phyloP scores from a whole-genome alignment of 2,888 invertebrate genomes.

The Eristalinus sepulchralis region DNA sequence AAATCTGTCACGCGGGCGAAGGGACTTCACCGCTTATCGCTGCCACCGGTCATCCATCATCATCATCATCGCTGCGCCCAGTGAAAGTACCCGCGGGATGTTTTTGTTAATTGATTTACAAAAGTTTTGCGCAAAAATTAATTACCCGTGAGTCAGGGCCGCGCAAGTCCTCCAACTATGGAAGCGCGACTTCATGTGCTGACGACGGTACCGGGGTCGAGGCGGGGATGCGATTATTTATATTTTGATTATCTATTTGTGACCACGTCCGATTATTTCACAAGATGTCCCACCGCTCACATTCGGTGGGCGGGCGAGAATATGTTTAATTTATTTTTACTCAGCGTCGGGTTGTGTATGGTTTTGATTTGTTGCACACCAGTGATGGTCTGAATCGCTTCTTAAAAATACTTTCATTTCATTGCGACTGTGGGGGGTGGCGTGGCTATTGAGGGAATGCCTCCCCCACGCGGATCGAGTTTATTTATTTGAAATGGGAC shows the following conservation, averaged over 20 bases:
- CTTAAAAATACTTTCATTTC: background rate
- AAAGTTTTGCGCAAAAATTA: slow-evolving; percentile 3
- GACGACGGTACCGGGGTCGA: too few species aligned
- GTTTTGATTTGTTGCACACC: background rate
- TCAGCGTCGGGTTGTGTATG: background rate
- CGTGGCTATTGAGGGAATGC: background rate
- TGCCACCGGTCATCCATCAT: background rate
- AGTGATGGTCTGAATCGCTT: background rate
- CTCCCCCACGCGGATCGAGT: background rate
- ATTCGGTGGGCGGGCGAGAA: background rate
- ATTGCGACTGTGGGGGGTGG: background rate
- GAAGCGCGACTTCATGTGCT: background rate
- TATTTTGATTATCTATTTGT: background rate
- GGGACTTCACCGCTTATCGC: background rate
- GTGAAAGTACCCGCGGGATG: background rate
- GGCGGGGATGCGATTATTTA: background rate
- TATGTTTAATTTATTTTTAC: background rate
- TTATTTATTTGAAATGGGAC: background rate
- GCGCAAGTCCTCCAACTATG: background rate
- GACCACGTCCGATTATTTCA: background rate
- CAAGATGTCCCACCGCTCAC: background rate
- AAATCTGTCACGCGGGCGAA: background rate
- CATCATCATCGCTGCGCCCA: background rate
- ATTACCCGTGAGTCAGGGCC: background rate
- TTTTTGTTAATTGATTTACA: background rate